Evolutionary conservation across 2,113 vertebrate genomes (phyloP), one percentile per base, ranked within the genome.

Genomic region (Antechinus flavipes): DNA sequence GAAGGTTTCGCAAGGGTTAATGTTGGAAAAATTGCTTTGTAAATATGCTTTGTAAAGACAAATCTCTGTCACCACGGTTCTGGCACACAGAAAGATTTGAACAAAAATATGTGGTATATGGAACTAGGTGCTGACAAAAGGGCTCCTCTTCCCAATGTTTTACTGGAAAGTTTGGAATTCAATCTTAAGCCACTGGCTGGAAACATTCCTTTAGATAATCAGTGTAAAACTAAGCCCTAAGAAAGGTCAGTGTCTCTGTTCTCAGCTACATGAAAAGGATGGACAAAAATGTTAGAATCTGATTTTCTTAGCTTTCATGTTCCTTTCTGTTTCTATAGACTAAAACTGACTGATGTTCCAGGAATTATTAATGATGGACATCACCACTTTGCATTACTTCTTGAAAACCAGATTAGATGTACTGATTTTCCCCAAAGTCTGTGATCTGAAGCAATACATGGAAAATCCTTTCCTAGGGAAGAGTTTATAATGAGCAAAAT

Each of bases 401-500:
- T 23, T 68, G 47, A 91, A 0, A 95, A 47, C 30, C 89, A 93
- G 49, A 90, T 93, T 90, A 93, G 91, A 54, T 93, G 49, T 54
- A 58, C 30, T 53, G 95, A 91, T 56, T 94, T 94, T 89, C 93
- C 92, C 91, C 55, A 14, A 96, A 95, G 54, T 49, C 47, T 55
- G 76, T 91, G 56, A 95, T 89, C 84, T 89, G 90, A 95, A 90
- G 90, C 22, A n/a, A 25, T 76, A 94, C 54, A 61, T 89, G 54
- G 61, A 50, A 56, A 55, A 49, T 96, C 94, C 54, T 91, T 90
- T 49, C 50, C 54, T 54, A 89, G 46, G 23, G 53, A 52, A 96
- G 96, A 96, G 96, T 91, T 27, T 94, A 61, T 90, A 93, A 96
- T 95, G 27, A 84, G 68, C n/a, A 84, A 94, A 90, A 92, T 12